Evolutionary conservation across 2,797 vertebrate species (phyloP), one percentile per base, ranked within the genome.

Genomic region (Artibeus jamaicensis): DNA sequence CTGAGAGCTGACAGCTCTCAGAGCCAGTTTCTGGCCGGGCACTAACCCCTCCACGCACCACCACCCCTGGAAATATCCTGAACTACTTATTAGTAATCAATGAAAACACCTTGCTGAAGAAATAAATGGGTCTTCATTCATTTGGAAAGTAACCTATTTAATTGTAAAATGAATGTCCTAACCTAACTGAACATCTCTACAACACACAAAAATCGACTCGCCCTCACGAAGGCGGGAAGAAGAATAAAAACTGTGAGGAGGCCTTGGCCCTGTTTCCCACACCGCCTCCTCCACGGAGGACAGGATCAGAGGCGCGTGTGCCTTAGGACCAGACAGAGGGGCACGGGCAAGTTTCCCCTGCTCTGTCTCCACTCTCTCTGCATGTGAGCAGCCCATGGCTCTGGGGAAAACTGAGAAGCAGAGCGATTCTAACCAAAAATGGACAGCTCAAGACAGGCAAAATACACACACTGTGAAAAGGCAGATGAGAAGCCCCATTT

Each of bases 321-420:
- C 29, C 55, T 82, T 50, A 24, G 24, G 39, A 44, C 44, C 12
- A 24, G 29, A 59, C 21, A 24, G 0, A 44, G 8, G 19, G 67
- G 32, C 26, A 14, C 0, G 18, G 9, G 34, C 29, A 0, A 39
- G 70, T 37, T 71, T 78, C 79, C 46, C 50, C 74, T 86, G 62
- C 37, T 53, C 10, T 62, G 57, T n/a, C 70, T 81, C 82, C 57
- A 90, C 34, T 46, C 10, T 26, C 62, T 86, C 50, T 70, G 6
- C 50, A 46, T 32, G 15, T 57, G 46, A 86, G 76, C 48, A 82
- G 34, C n/a, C 44, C 19, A 32, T 7, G 34, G 22, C 0, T 85
- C 65, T 37, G 46, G 32, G 87, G 62, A 62, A 94, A 86, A 89
- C 50, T 26, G 11, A 85, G 74, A 94, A 94, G 73, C 44, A 87